phyloP scores from a whole-genome alignment of 2,797 vertebrate genomes.

The Benthosema pterotum region DNA sequence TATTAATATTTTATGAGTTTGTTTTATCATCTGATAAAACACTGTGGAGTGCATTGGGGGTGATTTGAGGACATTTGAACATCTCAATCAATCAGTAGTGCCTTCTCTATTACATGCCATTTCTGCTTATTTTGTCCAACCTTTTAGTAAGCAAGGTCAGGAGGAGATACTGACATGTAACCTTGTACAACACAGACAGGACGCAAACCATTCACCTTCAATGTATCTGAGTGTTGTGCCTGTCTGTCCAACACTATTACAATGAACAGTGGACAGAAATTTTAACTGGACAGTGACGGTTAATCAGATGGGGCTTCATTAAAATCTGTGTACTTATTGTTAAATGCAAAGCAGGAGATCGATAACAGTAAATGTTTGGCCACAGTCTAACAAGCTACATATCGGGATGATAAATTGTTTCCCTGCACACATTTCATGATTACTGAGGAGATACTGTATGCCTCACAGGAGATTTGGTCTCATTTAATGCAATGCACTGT shows the following conservation, averaged over 20 bases:
- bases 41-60: neutral
- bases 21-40: neutral
- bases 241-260: neutral
- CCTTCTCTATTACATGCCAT: neutral
- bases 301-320: conserved; percentile 7
- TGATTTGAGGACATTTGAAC: too few species aligned
- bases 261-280: neutral
- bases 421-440: too few species aligned
- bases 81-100: conserved; percentile 10
- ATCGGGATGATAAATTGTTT: too few species aligned
- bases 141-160: too few species aligned
- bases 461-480: too few species aligned
- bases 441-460: too few species aligned
- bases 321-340: neutral
- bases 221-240: too few species aligned
- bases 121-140: neutral
- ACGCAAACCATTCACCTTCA: too few species aligned
- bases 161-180: too few species aligned
- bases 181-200: too few species aligned
- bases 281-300: neutral
- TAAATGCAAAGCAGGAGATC: neutral
- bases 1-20: neutral
- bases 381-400: neutral
- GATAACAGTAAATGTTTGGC: neutral
- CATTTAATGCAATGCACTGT: too few species aligned